Percentiles rank a stretch among this genome's conserved stretches.
Evolutionary conservation across 2,797 vertebrate species (phyloP).

Genomic region (Gymnoscopelus microlampas): DNA sequence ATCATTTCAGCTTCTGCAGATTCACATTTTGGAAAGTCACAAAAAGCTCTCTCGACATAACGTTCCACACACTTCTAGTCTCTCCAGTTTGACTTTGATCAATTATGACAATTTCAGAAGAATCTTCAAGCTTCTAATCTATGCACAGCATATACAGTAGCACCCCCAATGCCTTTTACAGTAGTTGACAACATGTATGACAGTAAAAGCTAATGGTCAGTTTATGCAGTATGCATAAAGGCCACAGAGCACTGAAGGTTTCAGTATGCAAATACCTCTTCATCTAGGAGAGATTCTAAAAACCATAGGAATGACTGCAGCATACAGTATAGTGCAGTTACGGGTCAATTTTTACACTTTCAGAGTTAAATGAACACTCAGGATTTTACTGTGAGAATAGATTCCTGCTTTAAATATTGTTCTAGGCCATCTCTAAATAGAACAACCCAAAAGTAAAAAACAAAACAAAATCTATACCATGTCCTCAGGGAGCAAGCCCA

Average conservation of each 20-base stretch:
- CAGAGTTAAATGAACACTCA: too few relatives aligned
- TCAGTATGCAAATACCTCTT: slow-evolving; percentile 18
- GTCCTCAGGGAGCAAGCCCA: slow-evolving; percentile 27
- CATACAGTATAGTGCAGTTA: slow-evolving; percentile 20
- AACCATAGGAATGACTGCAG: slow-evolving; percentile 6
- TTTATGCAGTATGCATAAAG: background rate
- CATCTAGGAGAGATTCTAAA: slow-evolving; percentile 35
- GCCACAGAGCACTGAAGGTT: background rate
- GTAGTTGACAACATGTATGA: background rate
- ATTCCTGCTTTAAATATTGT: too few relatives aligned
- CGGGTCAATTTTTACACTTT: too few relatives aligned
- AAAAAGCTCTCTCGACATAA: background rate
- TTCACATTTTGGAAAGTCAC: too few relatives aligned
- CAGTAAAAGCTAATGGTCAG: background rate
- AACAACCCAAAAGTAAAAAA: slow-evolving; percentile 40
- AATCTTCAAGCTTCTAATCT: slow-evolving; percentile 8
- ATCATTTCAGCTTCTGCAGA: too few relatives aligned
- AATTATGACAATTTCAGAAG: slow-evolving; percentile 13
- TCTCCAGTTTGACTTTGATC: slow-evolving; percentile 9
- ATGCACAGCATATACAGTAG: background rate
- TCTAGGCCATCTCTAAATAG: background rate
- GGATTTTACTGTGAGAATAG: too few relatives aligned
- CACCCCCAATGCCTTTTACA: too few relatives aligned
- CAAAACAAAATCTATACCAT: background rate
- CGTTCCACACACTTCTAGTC: background rate